Evolutionary conservation across 1,140 invertebrate genomes (phyloP).

Genomic region (Pseudachorutes palmiensis): DNA sequence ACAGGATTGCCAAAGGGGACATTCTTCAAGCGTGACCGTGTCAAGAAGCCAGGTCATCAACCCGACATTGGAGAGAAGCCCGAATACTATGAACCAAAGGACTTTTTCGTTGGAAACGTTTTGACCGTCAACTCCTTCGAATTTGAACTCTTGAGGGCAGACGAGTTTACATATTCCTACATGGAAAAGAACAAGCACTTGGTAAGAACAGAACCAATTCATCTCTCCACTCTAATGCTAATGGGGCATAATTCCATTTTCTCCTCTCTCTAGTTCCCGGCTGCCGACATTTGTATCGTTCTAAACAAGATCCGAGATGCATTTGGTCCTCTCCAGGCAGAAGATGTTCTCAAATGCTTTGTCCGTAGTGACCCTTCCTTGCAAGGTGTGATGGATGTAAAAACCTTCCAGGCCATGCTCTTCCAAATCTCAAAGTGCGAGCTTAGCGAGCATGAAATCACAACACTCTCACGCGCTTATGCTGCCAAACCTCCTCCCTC

Average conservation of each 20-base stretch:
- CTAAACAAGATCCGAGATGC: constrained; percentile 32
- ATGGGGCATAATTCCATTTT: background rate
- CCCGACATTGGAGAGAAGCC: constrained; percentile 56
- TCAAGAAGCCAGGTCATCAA: constrained; percentile 65
- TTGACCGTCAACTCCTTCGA: constrained; percentile 65
- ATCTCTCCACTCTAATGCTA: no score
- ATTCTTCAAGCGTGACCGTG: constrained; percentile 57
- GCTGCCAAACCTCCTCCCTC: constrained; percentile 24
- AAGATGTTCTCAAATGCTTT: constrained; percentile 34
- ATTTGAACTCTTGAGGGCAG: constrained; percentile 67
- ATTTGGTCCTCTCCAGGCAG: constrained; percentile 30
- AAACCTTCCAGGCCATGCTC: constrained; percentile 15
- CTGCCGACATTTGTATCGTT: constrained; percentile 26
- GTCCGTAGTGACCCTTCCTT: constrained; percentile 29
- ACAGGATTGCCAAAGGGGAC: constrained; percentile 49
- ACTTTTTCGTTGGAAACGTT: constrained; percentile 72
- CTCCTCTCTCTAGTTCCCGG: constrained; percentile 29
- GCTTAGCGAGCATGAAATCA: constrained; percentile 36
- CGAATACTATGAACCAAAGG: constrained; percentile 59
- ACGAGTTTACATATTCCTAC: constrained; percentile 75
- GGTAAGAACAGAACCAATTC: constrained; percentile 53
- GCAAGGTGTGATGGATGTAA: constrained; percentile 31
- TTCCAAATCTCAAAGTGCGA: constrained; percentile 35
- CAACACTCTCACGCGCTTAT: constrained; percentile 30
- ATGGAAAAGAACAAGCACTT: constrained; percentile 71